Evolutionary conservation across 2,888 invertebrate genomes (phyloP).

Genomic region (Carabus problematicus): DNA sequence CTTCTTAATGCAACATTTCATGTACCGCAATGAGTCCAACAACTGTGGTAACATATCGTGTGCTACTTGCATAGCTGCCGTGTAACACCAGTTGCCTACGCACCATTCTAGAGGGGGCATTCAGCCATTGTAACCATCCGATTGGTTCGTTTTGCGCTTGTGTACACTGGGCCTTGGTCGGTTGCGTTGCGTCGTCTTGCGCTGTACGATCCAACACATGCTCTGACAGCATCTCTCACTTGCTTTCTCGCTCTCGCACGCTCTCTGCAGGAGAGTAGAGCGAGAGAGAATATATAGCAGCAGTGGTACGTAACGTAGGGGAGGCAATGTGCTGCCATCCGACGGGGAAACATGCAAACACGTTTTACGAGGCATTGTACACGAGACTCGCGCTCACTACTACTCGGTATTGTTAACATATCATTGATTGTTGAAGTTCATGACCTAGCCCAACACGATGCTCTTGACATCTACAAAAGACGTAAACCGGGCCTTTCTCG

Average conservation of each 20-base stretch:
- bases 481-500: constrained; percentile 31
- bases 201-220: constrained; percentile 15
- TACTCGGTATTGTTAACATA: constrained; percentile 57
- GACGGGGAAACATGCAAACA: constrained; percentile 56
- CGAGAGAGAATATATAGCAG: neutral
- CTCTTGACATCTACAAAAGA: constrained; percentile 42
- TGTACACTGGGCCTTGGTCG: constrained; percentile 42
- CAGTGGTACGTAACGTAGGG: neutral
- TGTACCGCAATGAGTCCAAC: no score
- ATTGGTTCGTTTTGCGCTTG: constrained; percentile 53
- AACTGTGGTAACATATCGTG: neutral
- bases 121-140: constrained; percentile 54
- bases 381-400: constrained; percentile 48
- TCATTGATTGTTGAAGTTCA: constrained; percentile 59
- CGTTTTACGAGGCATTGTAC: constrained; percentile 57
- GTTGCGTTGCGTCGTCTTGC: constrained; percentile 10
- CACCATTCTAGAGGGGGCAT: constrained; percentile 48
- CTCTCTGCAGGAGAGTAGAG: neutral
- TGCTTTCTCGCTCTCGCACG: no score
- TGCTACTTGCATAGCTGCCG: constrained; percentile 29
- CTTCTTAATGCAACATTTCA: neutral
- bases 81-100: constrained; percentile 51
- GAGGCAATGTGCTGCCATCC: constrained; percentile 27
- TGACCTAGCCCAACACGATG: constrained; percentile 62
- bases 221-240: neutral